These are phyloP conservation scores for Willowsia nigromaculata DNA, from an alignment of 2,888 invertebrate genomes.

Conservation along the genomic window DNA sequence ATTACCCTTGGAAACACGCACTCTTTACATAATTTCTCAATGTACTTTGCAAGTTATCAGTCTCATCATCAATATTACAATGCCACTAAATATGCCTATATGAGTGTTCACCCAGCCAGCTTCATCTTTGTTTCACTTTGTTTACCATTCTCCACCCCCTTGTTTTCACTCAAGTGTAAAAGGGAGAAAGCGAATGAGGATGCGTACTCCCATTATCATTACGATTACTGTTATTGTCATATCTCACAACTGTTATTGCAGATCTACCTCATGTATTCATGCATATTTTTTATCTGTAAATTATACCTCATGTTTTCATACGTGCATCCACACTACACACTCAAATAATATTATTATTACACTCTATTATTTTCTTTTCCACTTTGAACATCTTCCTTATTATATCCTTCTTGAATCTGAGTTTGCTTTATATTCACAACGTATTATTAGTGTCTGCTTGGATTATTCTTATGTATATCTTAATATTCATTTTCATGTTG, in stretches of 20 bases:
- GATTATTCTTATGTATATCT: neutral
- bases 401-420: neutral
- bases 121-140: neutral
- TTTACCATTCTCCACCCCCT: neutral
- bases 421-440: neutral
- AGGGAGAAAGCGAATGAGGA: neutral
- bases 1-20: neutral
- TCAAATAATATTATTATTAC: neutral
- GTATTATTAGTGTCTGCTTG: no score
- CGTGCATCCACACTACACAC: neutral
- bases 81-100: neutral
- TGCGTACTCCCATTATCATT: constrained; percentile 41
- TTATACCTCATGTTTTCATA: neutral
- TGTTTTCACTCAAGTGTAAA: neutral
- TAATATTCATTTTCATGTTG: neutral
- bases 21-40: neutral
- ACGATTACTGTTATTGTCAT: constrained; percentile 65
- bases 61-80: neutral
- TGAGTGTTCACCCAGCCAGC: neutral
- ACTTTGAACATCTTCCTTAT: neutral
- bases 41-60: neutral
- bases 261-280: neutral
- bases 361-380: neutral
- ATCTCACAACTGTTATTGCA: constrained; percentile 62
- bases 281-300: neutral